These are phyloP conservation scores for Blomia tropicalis DNA, from an alignment of 2,888 invertebrate species.

Conservation along the genomic window DNA sequence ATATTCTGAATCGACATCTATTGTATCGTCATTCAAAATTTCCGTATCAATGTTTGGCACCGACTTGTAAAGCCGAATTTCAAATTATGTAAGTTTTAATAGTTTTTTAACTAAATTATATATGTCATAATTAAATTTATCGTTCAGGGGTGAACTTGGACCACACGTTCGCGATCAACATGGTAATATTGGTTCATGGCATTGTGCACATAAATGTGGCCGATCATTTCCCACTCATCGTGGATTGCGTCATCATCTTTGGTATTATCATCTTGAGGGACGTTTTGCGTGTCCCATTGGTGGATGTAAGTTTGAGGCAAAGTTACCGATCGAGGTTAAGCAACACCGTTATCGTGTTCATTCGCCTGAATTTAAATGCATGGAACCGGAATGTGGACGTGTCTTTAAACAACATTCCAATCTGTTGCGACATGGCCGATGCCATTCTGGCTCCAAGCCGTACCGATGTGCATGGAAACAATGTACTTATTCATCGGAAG, in stretches of 20 bases:
- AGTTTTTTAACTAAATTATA: not conserved
- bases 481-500: not conserved
- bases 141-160: not conserved
- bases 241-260: constrained; percentile 5
- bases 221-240: constrained; percentile 3
- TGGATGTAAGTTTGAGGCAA: not conserved
- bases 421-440: not conserved
- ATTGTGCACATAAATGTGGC: not conserved
- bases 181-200: not conserved
- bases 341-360: not conserved
- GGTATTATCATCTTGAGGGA: constrained; percentile 7
- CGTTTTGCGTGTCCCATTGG: not conserved
- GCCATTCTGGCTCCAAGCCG: not conserved
- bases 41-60: not conserved
- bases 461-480: not conserved
- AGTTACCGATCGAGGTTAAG: not conserved
- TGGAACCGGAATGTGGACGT: not conserved
- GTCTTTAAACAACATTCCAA: not conserved
- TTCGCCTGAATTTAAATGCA: not conserved
- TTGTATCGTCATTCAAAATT: not conserved
- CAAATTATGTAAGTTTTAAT: not conserved
- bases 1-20: not conserved
- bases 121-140: not conserved
- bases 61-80: not conserved
- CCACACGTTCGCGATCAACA: constrained; percentile 7